Evolutionary conservation across 2,113 vertebrate genomes (phyloP).

Genomic region (Dipodomys stephensi): DNA sequence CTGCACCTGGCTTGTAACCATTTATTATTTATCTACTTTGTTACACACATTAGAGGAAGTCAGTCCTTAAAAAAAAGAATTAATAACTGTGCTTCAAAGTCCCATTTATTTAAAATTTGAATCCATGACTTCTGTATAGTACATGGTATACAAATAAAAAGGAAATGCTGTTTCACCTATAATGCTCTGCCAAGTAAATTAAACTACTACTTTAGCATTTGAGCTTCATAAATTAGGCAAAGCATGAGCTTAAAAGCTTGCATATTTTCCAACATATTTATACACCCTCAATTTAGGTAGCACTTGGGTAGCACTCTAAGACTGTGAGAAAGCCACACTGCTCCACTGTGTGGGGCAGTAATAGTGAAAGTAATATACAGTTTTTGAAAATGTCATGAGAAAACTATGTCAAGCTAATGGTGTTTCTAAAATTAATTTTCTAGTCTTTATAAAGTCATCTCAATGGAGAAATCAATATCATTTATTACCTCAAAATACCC

Average conservation of each 20-base stretch:
- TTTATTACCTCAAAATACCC: background rate
- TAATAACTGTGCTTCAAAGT: conserved; percentile 1
- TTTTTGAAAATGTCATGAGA: background rate
- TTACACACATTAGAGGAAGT: background rate
- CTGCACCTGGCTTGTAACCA: background rate
- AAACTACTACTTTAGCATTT: conserved; percentile 25
- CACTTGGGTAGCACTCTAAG: background rate
- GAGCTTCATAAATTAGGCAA: background rate
- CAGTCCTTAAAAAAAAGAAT: background rate
- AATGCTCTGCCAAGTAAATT: conserved; percentile 42
- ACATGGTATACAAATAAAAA: background rate
- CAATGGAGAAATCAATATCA: background rate
- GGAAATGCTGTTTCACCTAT: background rate
- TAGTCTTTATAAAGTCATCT: conserved; percentile 10
- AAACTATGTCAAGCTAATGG: background rate
- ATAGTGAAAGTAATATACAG: background rate
- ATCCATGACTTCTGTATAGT: background rate
- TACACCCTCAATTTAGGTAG: background rate
- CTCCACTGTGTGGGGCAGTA: too few species aligned
- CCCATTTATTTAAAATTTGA: conserved; percentile 10
- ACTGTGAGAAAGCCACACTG: background rate
- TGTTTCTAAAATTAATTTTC: conserved; percentile 19
- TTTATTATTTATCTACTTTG: conserved; percentile 9
- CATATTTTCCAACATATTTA: conserved; percentile 36
- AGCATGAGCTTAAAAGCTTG: conserved; percentile 6